Evolutionary conservation across 2,888 invertebrate genomes (phyloP), one percentile per base, ranked within the genome.

Genomic region (Amphipyra tragopoginis): DNA sequence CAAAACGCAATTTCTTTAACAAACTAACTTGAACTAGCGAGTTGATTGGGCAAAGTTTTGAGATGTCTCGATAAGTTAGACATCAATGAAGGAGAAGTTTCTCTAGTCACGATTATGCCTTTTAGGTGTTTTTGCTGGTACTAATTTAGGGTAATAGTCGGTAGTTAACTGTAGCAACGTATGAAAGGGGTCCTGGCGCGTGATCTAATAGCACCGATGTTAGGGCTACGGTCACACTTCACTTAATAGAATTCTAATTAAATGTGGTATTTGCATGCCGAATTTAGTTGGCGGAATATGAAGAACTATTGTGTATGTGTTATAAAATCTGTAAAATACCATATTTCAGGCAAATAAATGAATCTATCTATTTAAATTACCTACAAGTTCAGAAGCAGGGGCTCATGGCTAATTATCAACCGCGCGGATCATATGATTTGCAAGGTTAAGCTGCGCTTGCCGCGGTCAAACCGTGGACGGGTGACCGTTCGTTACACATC

Each of bases 61-160:
- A 26, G 33, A 51, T 48, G 42, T 36, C 39, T 21, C 9, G 9
- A 36, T 4, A 62, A 34, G 33, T 44, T 49, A 21, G n/a, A 58
- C 43, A 40, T 56, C 21, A 59, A 64, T 68, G 53, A 73, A 15
- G 43, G 36, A 43, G n/a, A 26, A 56, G 29, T 61, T 77, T 77
- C 47, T 50, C 45, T 50, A 58, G 64, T 75, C 57, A 62, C 76
- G 61, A 81, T 81, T 83, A 79, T 68, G 67, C 65, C 73, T 75
- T 77, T 75, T 64, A 65, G 49, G 65, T 73, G 70, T 75, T 65
- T 76, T 68, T 62, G 14, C 60, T 66, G 57, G 60, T 54, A 69
- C 55, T 66, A 70, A 82, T 81, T 80, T 74, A 72, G 75, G 76
- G 68, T 84, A 86, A 84, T 83, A 71, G 52, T 61, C 7, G 44